Base-by-base conservation (phyloP, 2,888 invertebrate genomes). In the Notodonta ziczac region DNA sequence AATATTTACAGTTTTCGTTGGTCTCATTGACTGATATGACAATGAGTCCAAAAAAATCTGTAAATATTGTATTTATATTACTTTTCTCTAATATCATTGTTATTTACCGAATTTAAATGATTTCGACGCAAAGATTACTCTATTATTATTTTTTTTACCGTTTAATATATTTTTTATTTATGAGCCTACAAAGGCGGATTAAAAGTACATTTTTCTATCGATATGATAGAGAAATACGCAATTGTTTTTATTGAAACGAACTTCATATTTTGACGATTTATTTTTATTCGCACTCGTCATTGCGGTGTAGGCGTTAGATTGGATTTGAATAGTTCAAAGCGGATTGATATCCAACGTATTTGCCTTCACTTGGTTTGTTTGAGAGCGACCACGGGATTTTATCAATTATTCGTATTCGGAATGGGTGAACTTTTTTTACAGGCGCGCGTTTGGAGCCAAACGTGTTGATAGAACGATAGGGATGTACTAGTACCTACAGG, bases 311-410 rank as follows among this genome's bases (percentile, higher is more conserved):
- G 77, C 73, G 80, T 83, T 82, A 76, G 80, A 85, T 86, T 85
- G 78, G 76, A 75, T 82, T 82, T 79, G 77, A 66, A 77, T 72
- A 76, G 80, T 81, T 80, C 76, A 73, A 78, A 69, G 69, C 74
- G 65, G 74, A 83, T 83, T 81, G 79, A 79, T 80, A 74, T 70
- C 70, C 68, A 69, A 70, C 76, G 73, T 75, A 62, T 73, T 70
- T 76, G 65, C 69, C n/a, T n/a, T 35, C 10, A 14, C 39, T 73
- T 66, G 66, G 58, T 59, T 70, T 70, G 64, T 75, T 82, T 77
- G 74, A 69, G 70, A 73, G 74, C 75, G 70, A 77, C 78, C 81
- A 67, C 80, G 69, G 76, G 72, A 80, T 84, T 86, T 83, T 77
- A 81, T 78, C 67, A 80, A 76, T 81, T 81, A 78, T 83, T 84